Evolutionary conservation across 2,888 invertebrate species (phyloP).

Genomic region (Thecophora atra): DNA sequence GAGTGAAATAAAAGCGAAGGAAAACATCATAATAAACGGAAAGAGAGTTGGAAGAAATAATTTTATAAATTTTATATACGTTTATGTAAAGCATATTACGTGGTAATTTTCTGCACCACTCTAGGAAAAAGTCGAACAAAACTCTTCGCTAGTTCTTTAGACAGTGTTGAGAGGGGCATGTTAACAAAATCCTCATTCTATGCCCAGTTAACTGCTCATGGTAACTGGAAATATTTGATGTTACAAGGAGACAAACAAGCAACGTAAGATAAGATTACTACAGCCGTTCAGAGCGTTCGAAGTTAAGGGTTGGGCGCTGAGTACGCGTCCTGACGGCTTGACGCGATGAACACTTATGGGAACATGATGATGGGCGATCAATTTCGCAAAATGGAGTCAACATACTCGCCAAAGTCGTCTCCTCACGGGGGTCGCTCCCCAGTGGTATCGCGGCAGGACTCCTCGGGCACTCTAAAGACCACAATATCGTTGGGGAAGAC

Average conservation of each 20-base stretch:
- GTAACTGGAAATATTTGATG: neutral
- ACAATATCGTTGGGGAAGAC: constrained; percentile 97
- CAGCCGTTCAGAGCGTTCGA: neutral
- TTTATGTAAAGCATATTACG: neutral
- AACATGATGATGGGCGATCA: constrained; percentile 92
- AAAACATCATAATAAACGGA: constrained; percentile 13
- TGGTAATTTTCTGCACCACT: neutral
- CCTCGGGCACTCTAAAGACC: constrained; percentile 96
- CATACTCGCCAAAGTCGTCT: constrained; percentile 93
- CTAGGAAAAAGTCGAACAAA: constrained; percentile 5
- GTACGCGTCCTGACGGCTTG: constrained; percentile 25
- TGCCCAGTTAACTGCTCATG: neutral
- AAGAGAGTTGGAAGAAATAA: constrained; percentile 1
- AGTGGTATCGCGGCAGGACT: constrained; percentile 94
- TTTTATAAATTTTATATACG: constrained; percentile 12
- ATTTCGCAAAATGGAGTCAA: constrained; percentile 89
- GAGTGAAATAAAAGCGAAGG: constrained; percentile 33
- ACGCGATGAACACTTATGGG: constrained; percentile 63
- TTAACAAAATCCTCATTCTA: neutral
- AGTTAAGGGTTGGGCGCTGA: neutral
- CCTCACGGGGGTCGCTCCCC: constrained; percentile 95
- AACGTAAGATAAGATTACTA: neutral
- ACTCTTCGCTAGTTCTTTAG: neutral
- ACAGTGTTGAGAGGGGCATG: neutral
- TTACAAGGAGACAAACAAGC: neutral